Evolutionary conservation across 2,797 vertebrate species (phyloP).

Genomic region (Cuniculus paca): DNA sequence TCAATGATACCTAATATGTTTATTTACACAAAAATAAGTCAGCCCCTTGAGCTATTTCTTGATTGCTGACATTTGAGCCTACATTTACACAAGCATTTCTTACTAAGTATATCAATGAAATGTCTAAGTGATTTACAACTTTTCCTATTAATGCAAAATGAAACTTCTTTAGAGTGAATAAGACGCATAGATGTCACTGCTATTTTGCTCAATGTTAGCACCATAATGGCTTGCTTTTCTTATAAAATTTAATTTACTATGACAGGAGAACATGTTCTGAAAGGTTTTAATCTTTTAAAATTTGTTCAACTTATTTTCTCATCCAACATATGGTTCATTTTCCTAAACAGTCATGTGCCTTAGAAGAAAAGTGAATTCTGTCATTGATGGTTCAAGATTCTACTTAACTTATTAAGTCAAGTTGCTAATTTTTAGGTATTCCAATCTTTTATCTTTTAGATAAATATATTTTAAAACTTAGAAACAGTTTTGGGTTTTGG

Average conservation of each 20-base stretch:
- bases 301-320: background rate
- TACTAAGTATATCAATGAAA: background rate
- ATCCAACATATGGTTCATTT: background rate
- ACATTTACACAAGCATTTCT: constrained; percentile 26
- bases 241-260: background rate
- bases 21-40: constrained; percentile 59
- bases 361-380: background rate
- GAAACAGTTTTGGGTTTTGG: background rate
- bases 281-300: background rate
- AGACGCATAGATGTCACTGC: background rate
- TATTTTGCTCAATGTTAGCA: background rate
- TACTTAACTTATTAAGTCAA: background rate
- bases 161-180: constrained; percentile 14
- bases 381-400: background rate
- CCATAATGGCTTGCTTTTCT: background rate
- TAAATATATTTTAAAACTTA: constrained; percentile 1
- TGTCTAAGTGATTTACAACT: constrained; percentile 12
- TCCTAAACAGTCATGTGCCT: background rate
- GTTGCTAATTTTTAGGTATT: background rate
- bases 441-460: background rate
- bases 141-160: background rate
- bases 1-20: constrained; percentile 46
- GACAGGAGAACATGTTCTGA: background rate
- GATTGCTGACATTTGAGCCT: constrained; percentile 5
- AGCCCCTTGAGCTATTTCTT: constrained; percentile 25